These are phyloP conservation scores for Leucophenga varia DNA, from an alignment of 1,140 invertebrate genomes.

Conservation along the genomic window DNA sequence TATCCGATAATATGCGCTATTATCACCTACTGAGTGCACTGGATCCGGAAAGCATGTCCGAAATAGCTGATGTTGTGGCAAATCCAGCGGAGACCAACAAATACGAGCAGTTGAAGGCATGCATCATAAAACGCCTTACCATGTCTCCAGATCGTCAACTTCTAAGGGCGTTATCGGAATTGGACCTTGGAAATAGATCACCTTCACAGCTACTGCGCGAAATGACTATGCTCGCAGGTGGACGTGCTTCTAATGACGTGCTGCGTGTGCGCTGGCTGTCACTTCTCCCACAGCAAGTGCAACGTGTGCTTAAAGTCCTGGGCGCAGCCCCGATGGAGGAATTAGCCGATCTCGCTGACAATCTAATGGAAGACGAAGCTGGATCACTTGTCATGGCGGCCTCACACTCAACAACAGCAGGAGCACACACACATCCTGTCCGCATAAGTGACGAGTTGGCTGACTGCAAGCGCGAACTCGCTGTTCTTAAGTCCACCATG, in stretches of 20 bases:
- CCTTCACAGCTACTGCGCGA: background rate
- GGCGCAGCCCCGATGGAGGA: conserved; percentile 29
- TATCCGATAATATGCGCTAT: background rate
- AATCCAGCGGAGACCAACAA: conserved; percentile 1
- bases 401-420: background rate
- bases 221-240: background rate
- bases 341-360: conserved; percentile 32
- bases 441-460: conserved; percentile 33
- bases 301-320: conserved; percentile 27
- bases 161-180: background rate
- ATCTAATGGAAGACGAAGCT: conserved; percentile 36
- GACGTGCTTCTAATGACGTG: background rate
- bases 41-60: background rate
- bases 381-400: background rate
- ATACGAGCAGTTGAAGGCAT: background rate
- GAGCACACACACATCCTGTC: conserved; percentile 55
- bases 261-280: background rate
- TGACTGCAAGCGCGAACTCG: background rate
- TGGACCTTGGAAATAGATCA: background rate
- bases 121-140: background rate
- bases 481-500: background rate
- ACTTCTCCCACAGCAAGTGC: background rate
- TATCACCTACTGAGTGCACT: background rate
- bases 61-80: background rate
- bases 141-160: background rate